Evolutionary conservation across 1,140 invertebrate species (phyloP).

Genomic region (Bactericera cockerelli): DNA sequence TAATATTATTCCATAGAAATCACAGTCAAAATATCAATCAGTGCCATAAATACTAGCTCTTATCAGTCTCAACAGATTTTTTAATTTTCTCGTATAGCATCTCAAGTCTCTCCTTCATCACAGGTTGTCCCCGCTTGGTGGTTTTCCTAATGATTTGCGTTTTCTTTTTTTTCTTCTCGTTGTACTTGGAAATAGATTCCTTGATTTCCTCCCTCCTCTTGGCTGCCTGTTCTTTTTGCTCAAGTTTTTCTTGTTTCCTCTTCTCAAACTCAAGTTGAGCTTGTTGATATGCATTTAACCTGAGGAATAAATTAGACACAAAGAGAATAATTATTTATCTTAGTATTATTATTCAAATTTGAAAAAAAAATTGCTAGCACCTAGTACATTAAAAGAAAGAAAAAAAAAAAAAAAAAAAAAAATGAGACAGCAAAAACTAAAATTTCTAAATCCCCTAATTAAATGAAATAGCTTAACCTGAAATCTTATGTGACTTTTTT

Average conservation of each 20-base stretch:
- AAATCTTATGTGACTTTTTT: too few relatives aligned
- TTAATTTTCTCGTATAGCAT: slow-evolving; percentile 50
- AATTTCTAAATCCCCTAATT: too few relatives aligned
- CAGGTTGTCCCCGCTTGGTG: slow-evolving; percentile 56
- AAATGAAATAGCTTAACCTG: too few relatives aligned
- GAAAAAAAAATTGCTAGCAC: background rate
- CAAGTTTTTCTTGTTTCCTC: slow-evolving; percentile 38
- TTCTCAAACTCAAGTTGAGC: slow-evolving; percentile 37
- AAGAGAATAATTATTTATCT: background rate
- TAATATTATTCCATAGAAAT: too few relatives aligned
- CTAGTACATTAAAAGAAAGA: background rate
- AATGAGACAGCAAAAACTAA: too few relatives aligned
- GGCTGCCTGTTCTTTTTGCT: slow-evolving; percentile 33
- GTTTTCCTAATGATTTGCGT: slow-evolving; percentile 50
- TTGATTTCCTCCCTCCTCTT: slow-evolving; percentile 37
- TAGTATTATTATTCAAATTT: background rate
- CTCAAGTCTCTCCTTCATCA: slow-evolving; percentile 57
- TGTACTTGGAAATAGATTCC: slow-evolving; percentile 44
- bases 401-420: too few relatives aligned
- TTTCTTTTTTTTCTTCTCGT: slow-evolving; percentile 43
- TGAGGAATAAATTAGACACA: too few relatives aligned
- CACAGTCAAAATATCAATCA: too few relatives aligned
- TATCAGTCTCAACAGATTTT: slow-evolving; percentile 14
- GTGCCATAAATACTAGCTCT: too few relatives aligned
- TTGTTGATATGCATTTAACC: slow-evolving; percentile 31